phyloP scores from a whole-genome alignment of 2,888 invertebrate species.

The Sarcophaga subvicina region DNA sequence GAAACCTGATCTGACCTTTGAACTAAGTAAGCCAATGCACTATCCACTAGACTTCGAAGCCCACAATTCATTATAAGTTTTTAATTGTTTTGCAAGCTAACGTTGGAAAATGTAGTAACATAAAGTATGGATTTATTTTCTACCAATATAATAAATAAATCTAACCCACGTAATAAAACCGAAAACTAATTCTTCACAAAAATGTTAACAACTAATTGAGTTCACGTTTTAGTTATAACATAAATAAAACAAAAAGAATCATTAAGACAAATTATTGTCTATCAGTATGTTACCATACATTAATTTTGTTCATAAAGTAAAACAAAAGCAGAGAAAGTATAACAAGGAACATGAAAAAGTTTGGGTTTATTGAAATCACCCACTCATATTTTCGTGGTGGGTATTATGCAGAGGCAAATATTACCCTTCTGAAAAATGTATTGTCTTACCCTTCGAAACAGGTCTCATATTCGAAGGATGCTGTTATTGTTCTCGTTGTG shows the following conservation, averaged over 20 bases:
- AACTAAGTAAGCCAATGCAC: no score
- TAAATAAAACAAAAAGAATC: constrained; percentile 80
- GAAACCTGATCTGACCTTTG: no score
- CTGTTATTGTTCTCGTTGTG: constrained; percentile 66
- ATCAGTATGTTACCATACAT: constrained; percentile 81
- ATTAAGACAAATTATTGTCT: constrained; percentile 82
- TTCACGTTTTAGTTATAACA: constrained; percentile 79
- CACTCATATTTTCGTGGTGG: neutral
- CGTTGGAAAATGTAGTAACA: no score
- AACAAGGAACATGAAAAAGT: constrained; percentile 5
- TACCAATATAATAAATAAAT: neutral
- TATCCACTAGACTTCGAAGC: no score
- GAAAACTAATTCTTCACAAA: neutral
- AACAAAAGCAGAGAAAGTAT: constrained; percentile 29
- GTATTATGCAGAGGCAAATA: constrained; percentile 20
- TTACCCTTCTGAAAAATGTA: constrained; percentile 60
- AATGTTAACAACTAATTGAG: constrained; percentile 52
- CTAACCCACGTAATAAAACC: neutral
- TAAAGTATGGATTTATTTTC: no score
- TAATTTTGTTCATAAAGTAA: constrained; percentile 7
- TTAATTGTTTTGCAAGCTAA: no score
- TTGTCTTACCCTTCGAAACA: constrained; percentile 54
- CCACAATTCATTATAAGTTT: no score
- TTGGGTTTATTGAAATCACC: neutral
- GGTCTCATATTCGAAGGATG: constrained; percentile 58